Evolutionary conservation across 2,113 vertebrate species (phyloP).

Genomic region (Numida meleagris): DNA sequence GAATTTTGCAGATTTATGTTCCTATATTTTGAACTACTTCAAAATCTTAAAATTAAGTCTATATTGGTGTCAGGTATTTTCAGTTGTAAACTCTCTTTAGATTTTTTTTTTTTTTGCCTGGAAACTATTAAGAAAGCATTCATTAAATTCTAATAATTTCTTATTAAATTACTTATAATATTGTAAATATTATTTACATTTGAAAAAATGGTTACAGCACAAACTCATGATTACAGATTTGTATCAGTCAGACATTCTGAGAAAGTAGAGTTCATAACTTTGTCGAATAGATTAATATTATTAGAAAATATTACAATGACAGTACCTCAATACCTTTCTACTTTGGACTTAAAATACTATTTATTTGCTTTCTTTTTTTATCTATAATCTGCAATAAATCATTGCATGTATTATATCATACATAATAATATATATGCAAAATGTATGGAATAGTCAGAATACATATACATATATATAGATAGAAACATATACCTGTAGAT

Average conservation of each 20-base stretch:
- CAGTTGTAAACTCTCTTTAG: neutral
- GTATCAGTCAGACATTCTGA: neutral
- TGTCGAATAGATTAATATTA: neutral
- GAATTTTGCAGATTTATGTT: neutral
- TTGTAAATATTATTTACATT: neutral
- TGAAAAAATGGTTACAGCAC: neutral
- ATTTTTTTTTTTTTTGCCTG: too few species aligned
- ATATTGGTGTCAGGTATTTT: neutral
- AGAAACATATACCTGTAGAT: too few species aligned
- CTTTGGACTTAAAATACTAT: neutral
- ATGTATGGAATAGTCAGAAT: neutral
- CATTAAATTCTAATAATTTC: neutral
- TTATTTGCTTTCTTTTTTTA: neutral
- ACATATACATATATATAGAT: neutral
- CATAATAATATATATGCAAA: neutral
- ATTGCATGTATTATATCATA: neutral
- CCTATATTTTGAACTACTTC: neutral
- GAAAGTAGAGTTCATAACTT: neutral
- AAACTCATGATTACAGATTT: constrained; percentile 26
- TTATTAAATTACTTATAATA: neutral
- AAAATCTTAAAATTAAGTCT: neutral
- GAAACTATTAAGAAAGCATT: neutral
- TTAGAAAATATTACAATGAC: neutral
- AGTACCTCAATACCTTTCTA: neutral
- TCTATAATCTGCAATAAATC: too few species aligned